These are phyloP conservation scores for Cossypha niveicapilla DNA, from an alignment of 2,797 vertebrate species.

Conservation along the genomic window DNA sequence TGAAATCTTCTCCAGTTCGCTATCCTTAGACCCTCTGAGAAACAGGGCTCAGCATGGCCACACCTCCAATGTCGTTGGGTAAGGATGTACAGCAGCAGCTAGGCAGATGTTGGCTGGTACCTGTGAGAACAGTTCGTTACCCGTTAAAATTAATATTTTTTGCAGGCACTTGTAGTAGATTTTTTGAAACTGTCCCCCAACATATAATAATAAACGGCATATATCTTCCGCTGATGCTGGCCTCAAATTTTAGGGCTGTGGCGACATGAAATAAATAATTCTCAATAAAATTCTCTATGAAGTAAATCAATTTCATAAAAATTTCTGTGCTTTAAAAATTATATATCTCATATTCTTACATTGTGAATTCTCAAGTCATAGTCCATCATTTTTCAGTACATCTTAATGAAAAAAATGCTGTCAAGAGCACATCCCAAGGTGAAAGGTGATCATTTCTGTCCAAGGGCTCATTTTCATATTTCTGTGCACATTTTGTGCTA, in stretches of 20 bases:
- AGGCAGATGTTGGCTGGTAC: neutral
- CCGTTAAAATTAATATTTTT: neutral
- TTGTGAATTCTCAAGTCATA: neutral
- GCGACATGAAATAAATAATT: neutral
- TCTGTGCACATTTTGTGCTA: neutral
- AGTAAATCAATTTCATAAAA: neutral
- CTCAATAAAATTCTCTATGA: neutral
- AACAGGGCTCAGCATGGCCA: neutral
- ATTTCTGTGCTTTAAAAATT: neutral
- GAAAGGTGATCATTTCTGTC: neutral
- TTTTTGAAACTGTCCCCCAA: neutral
- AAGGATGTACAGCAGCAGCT: rapidly evolving
- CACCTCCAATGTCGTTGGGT: rapidly evolving
- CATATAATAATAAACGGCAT: neutral
- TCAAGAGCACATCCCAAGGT: neutral
- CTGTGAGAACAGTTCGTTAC: neutral
- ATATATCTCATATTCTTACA: neutral
- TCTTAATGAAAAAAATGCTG: neutral
- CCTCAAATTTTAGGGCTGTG: neutral
- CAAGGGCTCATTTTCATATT: neutral
- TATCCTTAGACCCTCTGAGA: neutral
- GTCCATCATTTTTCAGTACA: neutral
- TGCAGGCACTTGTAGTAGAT: neutral
- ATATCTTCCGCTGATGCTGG: neutral
- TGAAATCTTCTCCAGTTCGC: neutral